Base-by-base conservation (phyloP, 2,888 invertebrate species). In the Epicampocera succincta region DNA sequence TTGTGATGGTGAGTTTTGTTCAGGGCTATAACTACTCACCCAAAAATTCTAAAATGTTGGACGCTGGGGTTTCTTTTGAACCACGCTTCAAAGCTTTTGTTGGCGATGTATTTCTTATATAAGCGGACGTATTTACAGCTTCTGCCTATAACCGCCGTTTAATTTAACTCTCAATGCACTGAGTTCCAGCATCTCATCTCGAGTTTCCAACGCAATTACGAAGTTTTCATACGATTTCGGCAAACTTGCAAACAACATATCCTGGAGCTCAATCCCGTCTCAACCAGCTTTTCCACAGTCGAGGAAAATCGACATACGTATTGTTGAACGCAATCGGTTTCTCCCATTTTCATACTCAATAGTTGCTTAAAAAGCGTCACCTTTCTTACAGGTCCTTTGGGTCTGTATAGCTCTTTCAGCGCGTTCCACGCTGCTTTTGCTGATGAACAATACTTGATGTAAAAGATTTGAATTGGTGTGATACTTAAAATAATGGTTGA, bases 201-300 rank as follows among this genome's bases (percentile, higher is more conserved):
- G 21, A 3, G 79, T 33, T 44, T 83, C 78, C 1, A 84, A 11
- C 0, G 83, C 78, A 8, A 83, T 54, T 5, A 83, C 84, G 6
- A 84, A 71, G 52, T 79, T 81, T 52, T 81, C 84, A 13, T 42
- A 84, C n/a, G 69, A 63, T 17, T 80, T 78, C 19, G 83, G 83
- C 13, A 84, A 46, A 50, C 79, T 83, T 38, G 74, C 77, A 2
- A 82, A 56, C 0, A 83, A 44, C 77, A 82, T 78, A n/a, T n/a
- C n/a, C n/a, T n/a, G n/a, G n/a, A n/a, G n/a, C n/a, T n/a, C n/a
- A n/a, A n/a, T n/a, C n/a, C n/a, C 15, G 78, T 78, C 3, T 40
- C 58, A 21, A 82, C 72, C 5, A 83, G 48, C 21, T 84, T 72
- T 11, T 84, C 76, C 48, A 71, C 19, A 46, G n/a, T n/a, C n/a